phyloP scores from a whole-genome alignment of 2,888 invertebrate species.

The Cantharis flavilabris region DNA sequence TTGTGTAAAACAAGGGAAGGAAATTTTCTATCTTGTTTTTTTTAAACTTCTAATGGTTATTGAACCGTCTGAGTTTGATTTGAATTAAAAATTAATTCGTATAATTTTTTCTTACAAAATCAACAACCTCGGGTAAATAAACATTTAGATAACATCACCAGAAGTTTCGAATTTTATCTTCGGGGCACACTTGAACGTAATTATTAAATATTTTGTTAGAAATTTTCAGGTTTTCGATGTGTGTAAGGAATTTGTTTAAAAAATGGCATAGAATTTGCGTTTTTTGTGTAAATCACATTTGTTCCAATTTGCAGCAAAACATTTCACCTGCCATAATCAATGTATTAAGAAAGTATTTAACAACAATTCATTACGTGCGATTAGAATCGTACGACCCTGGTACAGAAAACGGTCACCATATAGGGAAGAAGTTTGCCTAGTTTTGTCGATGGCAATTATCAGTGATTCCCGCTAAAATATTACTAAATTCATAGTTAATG shows the following conservation, averaged over 20 bases:
- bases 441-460: constrained; percentile 44
- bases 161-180: neutral
- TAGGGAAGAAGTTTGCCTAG: constrained; percentile 54
- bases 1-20: neutral
- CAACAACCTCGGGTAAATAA: neutral
- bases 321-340: constrained; percentile 40
- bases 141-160: neutral
- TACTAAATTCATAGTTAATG: constrained; percentile 15
- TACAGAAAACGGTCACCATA: constrained; percentile 49
- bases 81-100: neutral
- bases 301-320: constrained; percentile 12
- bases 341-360: constrained; percentile 39
- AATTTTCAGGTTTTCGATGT: neutral
- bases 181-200: neutral
- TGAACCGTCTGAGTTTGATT: neutral
- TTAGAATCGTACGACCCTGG: constrained; percentile 48
- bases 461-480: constrained; percentile 36
- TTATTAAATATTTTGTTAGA: neutral
- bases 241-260: neutral
- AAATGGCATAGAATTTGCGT: neutral
- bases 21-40: neutral
- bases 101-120: neutral
- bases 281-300: neutral
- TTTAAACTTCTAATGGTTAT: neutral
- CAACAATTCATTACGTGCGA: constrained; percentile 42